Conservation (phyloP, 2,113 vertebrate genomes). For the Struthidea cinerea region DNA sequence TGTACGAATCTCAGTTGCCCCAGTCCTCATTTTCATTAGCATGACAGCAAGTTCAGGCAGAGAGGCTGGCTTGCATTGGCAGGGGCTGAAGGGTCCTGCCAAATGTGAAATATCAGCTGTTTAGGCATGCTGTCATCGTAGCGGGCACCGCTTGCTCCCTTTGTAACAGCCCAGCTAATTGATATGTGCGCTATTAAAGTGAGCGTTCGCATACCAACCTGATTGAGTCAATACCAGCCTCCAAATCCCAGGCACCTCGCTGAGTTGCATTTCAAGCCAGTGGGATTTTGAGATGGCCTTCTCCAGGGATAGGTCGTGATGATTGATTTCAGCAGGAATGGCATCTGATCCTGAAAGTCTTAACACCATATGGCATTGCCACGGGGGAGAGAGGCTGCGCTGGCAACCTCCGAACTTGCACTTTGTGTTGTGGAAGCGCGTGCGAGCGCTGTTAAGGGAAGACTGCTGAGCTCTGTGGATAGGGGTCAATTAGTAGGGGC, state of each 20-base stretch:
- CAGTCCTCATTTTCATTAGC: neutral
- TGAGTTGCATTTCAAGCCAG: neutral
- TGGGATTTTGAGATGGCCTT: neutral
- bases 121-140: neutral
- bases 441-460: constrained; percentile 49
- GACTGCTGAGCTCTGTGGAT: constrained; percentile 67
- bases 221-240: neutral
- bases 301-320: neutral
- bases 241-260: neutral
- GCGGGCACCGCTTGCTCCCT: neutral
- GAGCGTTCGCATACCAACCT: neutral
- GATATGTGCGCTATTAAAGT: neutral
- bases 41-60: neutral
- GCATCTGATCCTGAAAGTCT: neutral
- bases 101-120: neutral
- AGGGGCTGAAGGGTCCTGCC: neutral
- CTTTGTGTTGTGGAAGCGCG: neutral
- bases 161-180: neutral
- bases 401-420: constrained; percentile 21
- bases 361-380: constrained; percentile 23
- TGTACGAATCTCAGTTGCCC: neutral
- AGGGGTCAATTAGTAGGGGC: constrained; percentile 63
- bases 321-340: constrained; percentile 3
- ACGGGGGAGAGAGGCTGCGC: neutral
- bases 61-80: neutral